Conservation (phyloP, 2,113 vertebrate species). For the Protobothrops flavoviridis region DNA sequence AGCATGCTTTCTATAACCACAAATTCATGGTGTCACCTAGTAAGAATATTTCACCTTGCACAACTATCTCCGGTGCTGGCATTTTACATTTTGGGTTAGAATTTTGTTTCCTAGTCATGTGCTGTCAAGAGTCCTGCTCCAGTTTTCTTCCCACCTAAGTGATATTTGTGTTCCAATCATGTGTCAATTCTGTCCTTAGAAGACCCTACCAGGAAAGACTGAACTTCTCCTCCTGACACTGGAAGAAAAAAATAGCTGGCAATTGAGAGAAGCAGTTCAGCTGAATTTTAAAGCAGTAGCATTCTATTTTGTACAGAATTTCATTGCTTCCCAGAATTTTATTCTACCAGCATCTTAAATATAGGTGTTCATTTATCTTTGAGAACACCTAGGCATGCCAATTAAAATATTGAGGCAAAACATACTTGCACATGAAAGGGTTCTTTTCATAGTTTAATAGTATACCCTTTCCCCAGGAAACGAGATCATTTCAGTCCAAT, state of each 20-base stretch:
- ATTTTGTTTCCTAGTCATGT: slow-evolving; percentile 12
- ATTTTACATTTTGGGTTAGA: background rate
- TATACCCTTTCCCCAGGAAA: background rate
- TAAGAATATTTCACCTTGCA: background rate
- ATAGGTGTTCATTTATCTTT: background rate
- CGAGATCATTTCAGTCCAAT: background rate
- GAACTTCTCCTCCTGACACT: slow-evolving; percentile 39
- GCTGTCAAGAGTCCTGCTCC: background rate
- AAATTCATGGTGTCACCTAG: background rate
- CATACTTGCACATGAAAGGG: background rate
- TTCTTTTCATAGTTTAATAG: background rate
- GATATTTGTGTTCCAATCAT: slow-evolving; percentile 19
- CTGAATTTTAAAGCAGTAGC: accelerated
- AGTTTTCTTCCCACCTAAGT: background rate
- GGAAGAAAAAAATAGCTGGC: background rate
- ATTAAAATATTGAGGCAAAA: background rate
- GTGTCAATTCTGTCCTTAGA: slow-evolving; percentile 24
- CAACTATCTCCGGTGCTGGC: background rate
- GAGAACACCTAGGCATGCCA: background rate
- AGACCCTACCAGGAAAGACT: slow-evolving; percentile 6
- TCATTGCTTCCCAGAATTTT: background rate
- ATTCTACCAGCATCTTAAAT: background rate
- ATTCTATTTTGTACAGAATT: accelerated
- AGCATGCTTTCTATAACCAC: background rate
- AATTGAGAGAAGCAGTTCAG: background rate